Evolutionary conservation across 2,888 invertebrate genomes (phyloP), one percentile per base, ranked within the genome.

Genomic region (Micoletzkya japonica): DNA sequence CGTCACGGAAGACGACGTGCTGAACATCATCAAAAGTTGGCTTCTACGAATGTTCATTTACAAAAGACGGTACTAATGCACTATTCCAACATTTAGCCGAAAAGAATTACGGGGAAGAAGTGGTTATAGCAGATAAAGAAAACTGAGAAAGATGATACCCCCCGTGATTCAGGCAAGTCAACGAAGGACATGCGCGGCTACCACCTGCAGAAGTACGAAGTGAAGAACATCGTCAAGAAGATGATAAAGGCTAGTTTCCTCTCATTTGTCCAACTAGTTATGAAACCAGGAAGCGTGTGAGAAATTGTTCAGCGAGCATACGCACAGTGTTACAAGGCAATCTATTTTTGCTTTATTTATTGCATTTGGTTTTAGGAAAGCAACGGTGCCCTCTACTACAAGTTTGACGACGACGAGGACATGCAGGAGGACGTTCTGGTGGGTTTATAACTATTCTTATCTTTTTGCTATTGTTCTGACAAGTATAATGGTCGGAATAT

Each of bases 131-230:
- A n/a, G n/a, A n/a, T n/a, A 44, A 44, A 44, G 14, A 17, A 44
- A 44, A 17, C 49, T 44, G 49, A 17, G 49, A 14, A n/a, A n/a
- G 49, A n/a, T 44, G 14, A n/a, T n/a, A n/a, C n/a, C n/a, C n/a
- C n/a, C n/a, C n/a, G n/a, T n/a, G 10, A 26, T 74, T 58, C 59
- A 76, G 76, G 54, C 30, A 39, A 59, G n/a, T 61, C 69, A 34
- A 52, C 59, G 30, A 26, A 26, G 20, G 58, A 70, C 20, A 73
- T 77, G 28, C 74, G 78, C 7, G 71, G 72, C 10, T 75, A 73
- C 26, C 75, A 73, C 52, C 56, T 79, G n/a, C 78, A 79, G 68
- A 66, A 63, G 14, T 79, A 79, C 68, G 78, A 79, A 69, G 74
- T 79, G 28, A 68, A 68, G 58, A 68, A 68, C 34, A 68, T 68